Evolutionary conservation across 2,797 vertebrate species (phyloP).

Genomic region (Oreochromis mossambicus): DNA sequence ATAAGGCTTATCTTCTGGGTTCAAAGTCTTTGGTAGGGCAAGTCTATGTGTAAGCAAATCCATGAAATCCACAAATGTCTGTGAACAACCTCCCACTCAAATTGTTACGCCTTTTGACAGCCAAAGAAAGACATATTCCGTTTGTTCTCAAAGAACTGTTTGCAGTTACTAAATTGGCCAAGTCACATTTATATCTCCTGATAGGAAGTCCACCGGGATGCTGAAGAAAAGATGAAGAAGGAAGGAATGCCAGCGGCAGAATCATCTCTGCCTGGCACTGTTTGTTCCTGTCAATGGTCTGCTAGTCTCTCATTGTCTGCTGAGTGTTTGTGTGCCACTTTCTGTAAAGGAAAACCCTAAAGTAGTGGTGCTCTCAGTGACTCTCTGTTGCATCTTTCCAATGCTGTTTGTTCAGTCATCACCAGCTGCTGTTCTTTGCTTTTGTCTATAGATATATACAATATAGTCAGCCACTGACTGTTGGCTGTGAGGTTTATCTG

Average conservation of each 20-base stretch:
- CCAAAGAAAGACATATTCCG: slow-evolving; percentile 29
- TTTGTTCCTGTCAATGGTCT: slow-evolving; percentile 42
- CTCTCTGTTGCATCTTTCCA: slow-evolving; percentile 32
- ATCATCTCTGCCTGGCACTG: slow-evolving; percentile 37
- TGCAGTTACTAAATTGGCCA: slow-evolving; percentile 38
- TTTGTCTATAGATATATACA: slow-evolving; percentile 37
- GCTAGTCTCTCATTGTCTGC: slow-evolving; percentile 19
- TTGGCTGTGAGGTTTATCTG: slow-evolving; percentile 6
- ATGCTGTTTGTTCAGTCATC: slow-evolving; percentile 40
- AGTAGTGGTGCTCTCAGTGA: neutral
- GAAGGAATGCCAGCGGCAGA: slow-evolving; percentile 22
- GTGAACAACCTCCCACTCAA: slow-evolving; percentile 41
- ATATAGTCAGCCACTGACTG: neutral
- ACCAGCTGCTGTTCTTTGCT: slow-evolving; percentile 40
- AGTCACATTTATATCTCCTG: slow-evolving; percentile 33
- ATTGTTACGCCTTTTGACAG: slow-evolving; percentile 37
- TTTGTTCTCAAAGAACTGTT: slow-evolving; percentile 43
- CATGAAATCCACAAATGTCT: slow-evolving; percentile 32
- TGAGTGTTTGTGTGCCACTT: slow-evolving; percentile 17
- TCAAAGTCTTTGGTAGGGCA: slow-evolving; percentile 1
- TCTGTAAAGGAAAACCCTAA: slow-evolving; percentile 8
- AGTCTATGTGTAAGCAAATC: slow-evolving; percentile 19
- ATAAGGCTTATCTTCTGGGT: slow-evolving; percentile 10
- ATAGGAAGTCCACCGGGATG: slow-evolving; percentile 39
- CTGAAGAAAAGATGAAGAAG: slow-evolving; percentile 23